Conservation (phyloP, 2,113 vertebrate genomes). For the Corythornis vintsioides region DNA sequence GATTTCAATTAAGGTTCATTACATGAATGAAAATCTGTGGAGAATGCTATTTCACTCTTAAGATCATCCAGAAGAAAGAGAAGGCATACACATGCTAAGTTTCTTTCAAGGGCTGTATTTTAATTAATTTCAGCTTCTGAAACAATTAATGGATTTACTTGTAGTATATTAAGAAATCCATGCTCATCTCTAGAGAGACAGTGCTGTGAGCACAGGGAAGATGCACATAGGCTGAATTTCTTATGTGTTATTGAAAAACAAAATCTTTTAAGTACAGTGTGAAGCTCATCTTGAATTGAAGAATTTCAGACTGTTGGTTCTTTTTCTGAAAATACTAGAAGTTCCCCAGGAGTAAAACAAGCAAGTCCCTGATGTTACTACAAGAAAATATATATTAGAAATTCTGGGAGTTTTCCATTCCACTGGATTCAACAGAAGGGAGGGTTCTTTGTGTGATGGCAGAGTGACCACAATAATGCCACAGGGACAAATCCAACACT, state of each 20-base stretch:
- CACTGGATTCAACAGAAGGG: background rate
- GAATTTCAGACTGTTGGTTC: background rate
- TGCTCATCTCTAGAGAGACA: background rate
- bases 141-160: constrained; percentile 42
- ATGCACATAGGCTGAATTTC: background rate
- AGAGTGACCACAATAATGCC: background rate
- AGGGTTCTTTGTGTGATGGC: background rate
- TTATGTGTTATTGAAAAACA: background rate
- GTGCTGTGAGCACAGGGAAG: background rate
- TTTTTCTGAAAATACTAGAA: background rate
- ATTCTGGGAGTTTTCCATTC: background rate
- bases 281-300: background rate
- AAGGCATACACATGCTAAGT: background rate
- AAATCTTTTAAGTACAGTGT: background rate
- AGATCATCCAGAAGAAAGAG: constrained; percentile 28
- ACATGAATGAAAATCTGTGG: background rate
- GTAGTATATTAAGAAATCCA: background rate
- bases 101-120: constrained; percentile 19
- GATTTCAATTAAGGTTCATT: constrained; percentile 42
- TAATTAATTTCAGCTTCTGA: constrained; percentile 51
- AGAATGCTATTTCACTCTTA: constrained; percentile 27
- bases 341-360: background rate
- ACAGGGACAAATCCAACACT: background rate
- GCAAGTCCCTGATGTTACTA: background rate
- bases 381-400: background rate